These are phyloP conservation scores for Peucedramus taeniatus DNA, from an alignment of 2,113 vertebrate species.

Conservation along the genomic window DNA sequence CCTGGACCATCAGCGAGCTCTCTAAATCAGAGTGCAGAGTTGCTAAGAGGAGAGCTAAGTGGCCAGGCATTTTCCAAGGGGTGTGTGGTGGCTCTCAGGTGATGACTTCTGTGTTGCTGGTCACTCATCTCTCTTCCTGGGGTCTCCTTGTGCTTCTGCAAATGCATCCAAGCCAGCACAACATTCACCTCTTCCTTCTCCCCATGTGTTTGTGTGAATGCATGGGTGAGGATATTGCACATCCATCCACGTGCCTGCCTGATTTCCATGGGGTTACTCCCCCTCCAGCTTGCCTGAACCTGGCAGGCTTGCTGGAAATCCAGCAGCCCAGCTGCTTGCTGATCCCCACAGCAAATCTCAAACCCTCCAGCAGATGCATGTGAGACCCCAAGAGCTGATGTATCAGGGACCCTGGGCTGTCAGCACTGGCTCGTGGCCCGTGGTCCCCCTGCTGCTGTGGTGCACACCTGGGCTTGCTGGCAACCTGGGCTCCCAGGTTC, in stretches of 20 bases:
- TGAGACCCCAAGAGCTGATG: background rate
- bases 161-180: rapidly evolving
- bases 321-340: slow-evolving; percentile 26
- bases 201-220: rapidly evolving
- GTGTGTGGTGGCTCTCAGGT: background rate
- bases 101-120: background rate
- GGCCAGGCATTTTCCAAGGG: background rate
- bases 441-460: background rate
- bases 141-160: background rate
- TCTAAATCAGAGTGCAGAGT: rapidly evolving
- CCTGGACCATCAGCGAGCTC: background rate
- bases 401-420: background rate
- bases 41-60: background rate
- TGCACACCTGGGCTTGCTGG: slow-evolving; percentile 34
- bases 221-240: background rate
- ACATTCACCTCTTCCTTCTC: background rate
- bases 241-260: background rate
- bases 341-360: background rate
- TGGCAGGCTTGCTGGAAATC: background rate
- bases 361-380: background rate
- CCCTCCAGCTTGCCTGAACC: background rate
- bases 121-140: background rate
- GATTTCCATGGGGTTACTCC: background rate
- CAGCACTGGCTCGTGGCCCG: rapidly evolving
- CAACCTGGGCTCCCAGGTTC: background rate